phyloP scores from a whole-genome alignment of 2,888 invertebrate genomes.

The Rambutsinella grinnellia region DNA sequence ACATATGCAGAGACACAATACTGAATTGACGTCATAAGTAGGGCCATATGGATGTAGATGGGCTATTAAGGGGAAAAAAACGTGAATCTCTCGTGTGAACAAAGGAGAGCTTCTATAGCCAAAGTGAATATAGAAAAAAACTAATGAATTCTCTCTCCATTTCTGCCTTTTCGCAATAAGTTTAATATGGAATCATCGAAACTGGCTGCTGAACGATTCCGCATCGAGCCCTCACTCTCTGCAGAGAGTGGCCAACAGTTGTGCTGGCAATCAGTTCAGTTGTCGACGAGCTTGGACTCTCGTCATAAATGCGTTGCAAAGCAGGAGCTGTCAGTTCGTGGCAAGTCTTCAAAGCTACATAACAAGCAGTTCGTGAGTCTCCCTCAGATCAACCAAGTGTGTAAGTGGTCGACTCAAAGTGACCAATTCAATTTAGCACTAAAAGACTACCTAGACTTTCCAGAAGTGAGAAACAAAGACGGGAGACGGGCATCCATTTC shows the following conservation, averaged over 20 bases:
- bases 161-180: neutral
- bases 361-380: constrained; percentile 48
- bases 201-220: constrained; percentile 36
- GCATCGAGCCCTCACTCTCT: constrained; percentile 33
- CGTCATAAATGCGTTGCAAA: constrained; percentile 7
- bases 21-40: constrained; percentile 40
- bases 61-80: neutral
- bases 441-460: too few species aligned
- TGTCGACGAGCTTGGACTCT: constrained; percentile 12
- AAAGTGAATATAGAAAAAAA: neutral
- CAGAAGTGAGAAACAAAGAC: constrained; percentile 30
- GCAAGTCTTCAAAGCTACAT: constrained; percentile 52
- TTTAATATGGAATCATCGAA: constrained; percentile 25
- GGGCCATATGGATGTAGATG: constrained; percentile 4
- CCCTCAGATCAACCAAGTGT: constrained; percentile 1
- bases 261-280: constrained; percentile 33
- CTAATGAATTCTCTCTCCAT: neutral
- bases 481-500: neutral
- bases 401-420: neutral
- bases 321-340: constrained; percentile 38
- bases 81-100: neutral
- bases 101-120: neutral
- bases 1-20: neutral
- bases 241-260: constrained; percentile 43
- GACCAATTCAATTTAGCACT: constrained; percentile 33